Evolutionary conservation across 2,888 invertebrate species (phyloP), one percentile per base, ranked within the genome.

Genomic region (Halocaridina rubra): DNA sequence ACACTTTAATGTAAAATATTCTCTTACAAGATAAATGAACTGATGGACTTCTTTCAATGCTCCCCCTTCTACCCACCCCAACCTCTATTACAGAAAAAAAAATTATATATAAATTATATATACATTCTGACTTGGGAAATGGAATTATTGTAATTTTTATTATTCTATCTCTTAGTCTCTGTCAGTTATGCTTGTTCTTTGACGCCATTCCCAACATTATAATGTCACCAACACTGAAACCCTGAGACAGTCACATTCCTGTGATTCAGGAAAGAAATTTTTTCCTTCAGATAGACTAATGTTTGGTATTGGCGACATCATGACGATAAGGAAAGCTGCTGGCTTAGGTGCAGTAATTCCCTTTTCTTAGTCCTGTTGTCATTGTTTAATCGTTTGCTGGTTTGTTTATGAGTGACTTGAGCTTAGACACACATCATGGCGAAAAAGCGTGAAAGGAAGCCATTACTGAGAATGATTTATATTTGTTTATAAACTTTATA

Each of bases 401-500:
- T 53, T 53, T 53, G 53, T 53, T 53, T 72, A 33, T 72, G 72
- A 72, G 46, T 39, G 46, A 39, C 46, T 24, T 72, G 46, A 72
- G 24, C 72, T 27, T 72, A 72, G 39, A 72, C 46, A 72, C 72
- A 72, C 72, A 72, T 33, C 33, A 71, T 46, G 39, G 8, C 24
- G 13, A 77, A 32, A 59, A 61, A 22, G 30, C 59, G 69, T 69
- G 53, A 76, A 22, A 61, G 61, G 59, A 24, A 39, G 29, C 71
- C 46, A 53, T 33, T 74, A 22, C 64, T 69, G 69, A 76, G 59
- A 67, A 81, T 67, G 71, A 81, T 81, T 81, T 81, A 81, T 81
- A 81, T 81, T 81, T 81, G 81, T 81, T 81, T 81, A 81, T 81
- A 81, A 76, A 81, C 81, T 81, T 81, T 81, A 76, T 81, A 81